Evolutionary conservation across 2,113 vertebrate genomes (phyloP).

Genomic region (Scopus umbretta): DNA sequence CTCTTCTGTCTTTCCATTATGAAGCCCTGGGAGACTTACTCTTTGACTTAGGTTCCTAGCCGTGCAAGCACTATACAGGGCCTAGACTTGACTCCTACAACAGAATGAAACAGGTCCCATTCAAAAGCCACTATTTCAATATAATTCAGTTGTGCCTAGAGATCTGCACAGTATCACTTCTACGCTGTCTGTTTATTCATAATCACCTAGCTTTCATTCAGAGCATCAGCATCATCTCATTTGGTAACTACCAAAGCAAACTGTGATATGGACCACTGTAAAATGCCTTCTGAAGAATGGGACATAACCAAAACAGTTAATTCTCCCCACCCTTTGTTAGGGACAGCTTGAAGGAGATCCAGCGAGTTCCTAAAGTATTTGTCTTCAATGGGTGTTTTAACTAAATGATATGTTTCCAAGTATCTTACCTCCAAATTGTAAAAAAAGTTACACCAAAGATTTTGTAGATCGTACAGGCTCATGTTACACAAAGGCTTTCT

Average conservation of each 20-base stretch:
- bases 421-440: neutral
- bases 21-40: neutral
- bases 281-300: neutral
- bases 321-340: neutral
- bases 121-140: neutral
- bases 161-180: neutral
- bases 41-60: neutral
- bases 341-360: neutral
- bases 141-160: neutral
- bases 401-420: neutral
- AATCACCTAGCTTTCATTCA: neutral
- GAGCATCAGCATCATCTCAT: neutral
- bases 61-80: neutral
- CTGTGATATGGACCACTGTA: neutral
- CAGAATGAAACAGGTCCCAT: neutral
- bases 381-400: neutral
- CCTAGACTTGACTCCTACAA: neutral
- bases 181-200: neutral
- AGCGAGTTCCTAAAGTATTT: neutral
- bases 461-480: neutral
- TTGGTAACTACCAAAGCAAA: neutral
- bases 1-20: neutral
- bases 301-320: neutral
- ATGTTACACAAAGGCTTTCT: neutral
- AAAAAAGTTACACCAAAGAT: neutral